phyloP scores from a whole-genome alignment of 2,797 vertebrate genomes.

The Acrossocheilus wenchowensis region DNA sequence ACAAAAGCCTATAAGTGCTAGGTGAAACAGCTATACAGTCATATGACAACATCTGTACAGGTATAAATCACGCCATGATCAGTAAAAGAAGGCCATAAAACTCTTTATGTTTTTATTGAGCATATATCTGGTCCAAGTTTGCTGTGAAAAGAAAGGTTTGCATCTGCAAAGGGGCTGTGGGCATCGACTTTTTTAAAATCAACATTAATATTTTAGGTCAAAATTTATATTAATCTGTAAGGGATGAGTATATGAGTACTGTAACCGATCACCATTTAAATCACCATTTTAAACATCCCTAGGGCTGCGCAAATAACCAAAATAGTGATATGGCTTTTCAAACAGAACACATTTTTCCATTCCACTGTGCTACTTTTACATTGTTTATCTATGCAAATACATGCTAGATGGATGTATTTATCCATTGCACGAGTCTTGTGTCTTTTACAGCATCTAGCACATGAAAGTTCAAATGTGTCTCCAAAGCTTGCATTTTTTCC shows the following conservation, averaged over 20 bases:
- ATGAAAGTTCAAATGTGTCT: background rate
- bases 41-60: background rate
- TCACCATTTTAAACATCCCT: background rate
- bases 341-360: background rate
- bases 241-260: background rate
- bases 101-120: background rate
- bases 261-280: background rate
- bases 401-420: background rate
- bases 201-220: background rate
- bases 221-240: background rate
- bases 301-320: background rate
- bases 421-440: background rate
- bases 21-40: conserved; percentile 9
- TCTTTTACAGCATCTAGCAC: background rate
- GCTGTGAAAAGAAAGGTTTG: background rate
- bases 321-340: background rate
- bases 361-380: background rate
- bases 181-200: background rate
- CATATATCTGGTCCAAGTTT: background rate
- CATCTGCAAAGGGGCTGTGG: background rate
- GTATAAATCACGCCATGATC: background rate
- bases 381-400: background rate
- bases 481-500: background rate
- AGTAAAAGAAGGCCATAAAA: background rate
- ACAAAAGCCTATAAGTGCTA: conserved; percentile 45